Percentiles rank a stretch among this genome's conserved stretches.
phyloP scores from a whole-genome alignment of 2,888 invertebrate species.

The Pterostichus madidus region DNA sequence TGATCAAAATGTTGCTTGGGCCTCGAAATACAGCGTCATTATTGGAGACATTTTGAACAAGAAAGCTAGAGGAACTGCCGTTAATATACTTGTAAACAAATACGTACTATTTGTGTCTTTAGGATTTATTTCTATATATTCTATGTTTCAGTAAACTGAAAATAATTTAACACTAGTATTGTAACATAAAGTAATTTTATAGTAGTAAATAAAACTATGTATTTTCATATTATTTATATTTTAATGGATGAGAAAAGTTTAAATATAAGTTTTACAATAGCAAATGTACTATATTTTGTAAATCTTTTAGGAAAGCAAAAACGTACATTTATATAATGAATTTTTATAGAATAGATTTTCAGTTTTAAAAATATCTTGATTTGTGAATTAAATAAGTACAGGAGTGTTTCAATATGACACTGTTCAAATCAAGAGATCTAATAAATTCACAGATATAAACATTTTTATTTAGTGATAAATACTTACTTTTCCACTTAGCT shows the following conservation, averaged over 20 bases:
- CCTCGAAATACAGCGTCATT: constrained; percentile 68
- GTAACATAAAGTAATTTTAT: constrained; percentile 13
- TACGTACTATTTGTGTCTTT: neutral
- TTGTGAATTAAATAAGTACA: constrained; percentile 36
- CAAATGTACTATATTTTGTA: constrained; percentile 24
- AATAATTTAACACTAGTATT: constrained; percentile 13
- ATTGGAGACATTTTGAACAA: constrained; percentile 31
- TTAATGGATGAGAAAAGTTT: constrained; percentile 26
- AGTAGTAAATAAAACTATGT: constrained; percentile 22
- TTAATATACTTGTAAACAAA: neutral
- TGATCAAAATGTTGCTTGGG: constrained; percentile 74
- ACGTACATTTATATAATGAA: constrained; percentile 21
- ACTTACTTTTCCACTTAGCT: constrained; percentile 10
- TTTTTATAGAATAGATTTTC: constrained; percentile 10
- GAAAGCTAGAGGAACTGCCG: neutral
- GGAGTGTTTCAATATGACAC: constrained; percentile 31
- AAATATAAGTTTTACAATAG: constrained; percentile 34
- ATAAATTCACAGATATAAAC: constrained; percentile 27
- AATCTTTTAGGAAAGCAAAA: constrained; percentile 9
- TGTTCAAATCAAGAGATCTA: constrained; percentile 30
- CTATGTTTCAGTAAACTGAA: constrained; percentile 7
- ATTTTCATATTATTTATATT: constrained; percentile 4
- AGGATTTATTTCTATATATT: constrained; percentile 25
- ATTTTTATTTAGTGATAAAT: neutral
- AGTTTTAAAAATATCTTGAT: constrained; percentile 30